A percentile compares a stretch with the other conserved stretches of the same genome.
Evolutionary conservation across 2,113 vertebrate genomes (phyloP).

Genomic region (Atlantisia rogersi): DNA sequence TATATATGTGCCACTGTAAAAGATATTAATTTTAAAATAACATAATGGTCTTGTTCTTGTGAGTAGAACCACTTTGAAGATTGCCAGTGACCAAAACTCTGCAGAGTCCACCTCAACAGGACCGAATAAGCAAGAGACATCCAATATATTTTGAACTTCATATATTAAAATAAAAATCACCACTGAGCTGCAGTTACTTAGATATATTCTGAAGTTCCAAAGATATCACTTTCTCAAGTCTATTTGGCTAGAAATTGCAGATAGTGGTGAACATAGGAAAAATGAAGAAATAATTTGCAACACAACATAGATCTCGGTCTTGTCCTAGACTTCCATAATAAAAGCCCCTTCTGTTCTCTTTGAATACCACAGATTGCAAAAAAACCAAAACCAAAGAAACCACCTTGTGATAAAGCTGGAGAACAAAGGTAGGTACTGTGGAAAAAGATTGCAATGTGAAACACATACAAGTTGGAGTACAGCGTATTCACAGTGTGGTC

Average conservation of each 20-base stretch:
- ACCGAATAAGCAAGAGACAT: not conserved
- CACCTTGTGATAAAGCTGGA: not conserved
- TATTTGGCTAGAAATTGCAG: not conserved
- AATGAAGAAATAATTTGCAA: not conserved
- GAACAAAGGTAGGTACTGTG: not conserved
- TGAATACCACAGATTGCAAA: not conserved
- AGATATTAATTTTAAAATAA: conserved; percentile 65
- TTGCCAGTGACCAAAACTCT: not conserved
- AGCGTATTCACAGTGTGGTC: conserved; percentile 1
- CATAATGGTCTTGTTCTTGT: not conserved
- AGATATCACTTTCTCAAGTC: not conserved
- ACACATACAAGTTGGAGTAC: not conserved
- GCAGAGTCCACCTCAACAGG: not conserved
- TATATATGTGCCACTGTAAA: conserved; percentile 23
- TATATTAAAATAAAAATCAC: not conserved
- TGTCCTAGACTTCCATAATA: not conserved
- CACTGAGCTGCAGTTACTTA: not conserved
- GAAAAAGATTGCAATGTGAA: not conserved
- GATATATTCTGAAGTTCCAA: not conserved
- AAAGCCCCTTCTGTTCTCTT: not conserved
- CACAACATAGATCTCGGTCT: not conserved
- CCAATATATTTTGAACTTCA: not conserved
- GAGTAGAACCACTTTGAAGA: not conserved
- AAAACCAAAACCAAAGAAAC: not conserved
- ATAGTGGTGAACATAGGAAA: not conserved